Evolutionary conservation across 2,797 vertebrate genomes (phyloP).

Genomic region (Intellagama lesueurii): DNA sequence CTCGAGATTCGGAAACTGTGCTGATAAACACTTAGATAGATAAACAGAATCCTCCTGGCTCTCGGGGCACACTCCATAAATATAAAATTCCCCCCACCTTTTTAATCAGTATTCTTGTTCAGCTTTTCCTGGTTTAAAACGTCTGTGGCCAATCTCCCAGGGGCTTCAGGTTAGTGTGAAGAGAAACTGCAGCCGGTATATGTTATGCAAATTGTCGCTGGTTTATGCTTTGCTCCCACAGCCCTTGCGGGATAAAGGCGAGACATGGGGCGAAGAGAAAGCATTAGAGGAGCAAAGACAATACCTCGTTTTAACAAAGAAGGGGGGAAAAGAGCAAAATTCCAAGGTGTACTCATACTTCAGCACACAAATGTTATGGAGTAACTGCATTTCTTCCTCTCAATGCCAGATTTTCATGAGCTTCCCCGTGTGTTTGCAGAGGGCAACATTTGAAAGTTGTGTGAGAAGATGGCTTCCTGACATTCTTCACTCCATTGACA

Average conservation of each 20-base stretch:
- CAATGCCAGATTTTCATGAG: neutral
- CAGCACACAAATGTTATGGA: too few relatives aligned
- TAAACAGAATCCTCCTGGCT: neutral
- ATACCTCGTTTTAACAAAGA: neutral
- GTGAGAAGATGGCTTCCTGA: neutral
- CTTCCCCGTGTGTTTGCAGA: neutral
- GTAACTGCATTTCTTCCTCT: neutral
- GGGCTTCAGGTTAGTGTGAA: neutral
- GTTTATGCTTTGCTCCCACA: slow-evolving; percentile 14
- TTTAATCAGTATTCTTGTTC: neutral
- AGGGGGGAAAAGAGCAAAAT: too few relatives aligned
- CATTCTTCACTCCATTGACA: neutral
- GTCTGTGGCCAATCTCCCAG: neutral
- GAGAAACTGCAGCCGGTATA: neutral
- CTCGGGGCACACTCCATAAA: neutral
- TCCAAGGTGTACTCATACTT: too few relatives aligned
- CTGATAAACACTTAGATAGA: slow-evolving; percentile 6
- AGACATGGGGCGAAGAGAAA: neutral
- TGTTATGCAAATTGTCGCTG: neutral
- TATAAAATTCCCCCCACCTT: neutral
- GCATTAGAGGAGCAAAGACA: neutral
- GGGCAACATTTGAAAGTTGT: neutral
- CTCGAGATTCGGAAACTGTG: neutral
- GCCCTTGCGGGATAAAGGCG: neutral
- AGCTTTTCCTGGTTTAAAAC: neutral